Evolutionary conservation across 2,888 invertebrate species (phyloP).

Genomic region (Alloplasta piceator): DNA sequence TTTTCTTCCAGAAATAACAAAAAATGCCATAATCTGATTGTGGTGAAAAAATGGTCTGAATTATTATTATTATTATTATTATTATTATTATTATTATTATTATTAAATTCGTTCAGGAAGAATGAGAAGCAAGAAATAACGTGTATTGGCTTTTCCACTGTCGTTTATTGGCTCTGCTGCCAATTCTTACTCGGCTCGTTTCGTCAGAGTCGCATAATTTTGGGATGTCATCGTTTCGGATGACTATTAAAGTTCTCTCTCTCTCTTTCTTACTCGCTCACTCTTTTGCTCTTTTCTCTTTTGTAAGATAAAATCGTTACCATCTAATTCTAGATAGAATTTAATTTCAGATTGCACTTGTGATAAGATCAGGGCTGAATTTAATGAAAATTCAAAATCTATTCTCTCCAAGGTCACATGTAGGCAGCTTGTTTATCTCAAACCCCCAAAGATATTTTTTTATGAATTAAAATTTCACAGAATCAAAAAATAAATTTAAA

Average conservation of each 20-base stretch:
- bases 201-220: slow-evolving; percentile 75
- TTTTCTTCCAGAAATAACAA: too few relatives aligned
- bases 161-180: slow-evolving; percentile 73
- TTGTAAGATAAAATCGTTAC: slow-evolving; percentile 29
- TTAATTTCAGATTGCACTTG: slow-evolving; percentile 15
- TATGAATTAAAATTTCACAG: background rate
- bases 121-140: slow-evolving; percentile 59
- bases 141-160: slow-evolving; percentile 55
- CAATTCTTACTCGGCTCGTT: slow-evolving; percentile 74
- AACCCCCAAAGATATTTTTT: background rate
- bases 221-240: slow-evolving; percentile 69
- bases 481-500: background rate
- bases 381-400: background rate
- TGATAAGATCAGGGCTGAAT: slow-evolving; percentile 74
- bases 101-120: background rate
- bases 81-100: background rate
- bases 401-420: background rate
- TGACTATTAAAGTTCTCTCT: slow-evolving; percentile 28
- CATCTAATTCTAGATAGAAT: background rate
- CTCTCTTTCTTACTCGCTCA: slow-evolving; percentile 24
- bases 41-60: too few relatives aligned
- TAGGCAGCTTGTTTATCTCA: background rate
- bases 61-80: background rate
- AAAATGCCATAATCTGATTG: too few relatives aligned
- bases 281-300: slow-evolving; percentile 6